These are phyloP conservation scores for Pleuronectes platessa DNA, from an alignment of 2,113 vertebrate species.

Conservation along the genomic window DNA sequence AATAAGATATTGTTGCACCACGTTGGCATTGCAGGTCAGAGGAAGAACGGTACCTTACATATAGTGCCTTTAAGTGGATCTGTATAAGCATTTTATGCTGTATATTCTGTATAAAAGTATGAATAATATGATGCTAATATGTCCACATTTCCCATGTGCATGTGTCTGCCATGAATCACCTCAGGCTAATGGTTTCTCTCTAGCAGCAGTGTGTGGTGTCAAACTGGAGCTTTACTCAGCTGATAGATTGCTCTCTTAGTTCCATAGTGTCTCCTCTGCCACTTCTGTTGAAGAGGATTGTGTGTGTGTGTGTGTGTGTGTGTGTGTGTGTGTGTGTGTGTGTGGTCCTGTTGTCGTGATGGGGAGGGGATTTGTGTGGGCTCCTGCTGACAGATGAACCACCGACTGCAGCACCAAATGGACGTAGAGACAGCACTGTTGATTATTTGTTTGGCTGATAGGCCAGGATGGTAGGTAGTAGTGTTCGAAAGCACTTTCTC, in stretches of 20 bases:
- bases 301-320: conserved; percentile 24
- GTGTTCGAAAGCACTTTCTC: neutral
- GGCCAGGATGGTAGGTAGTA: neutral
- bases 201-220: conserved; percentile 38
- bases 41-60: too few species aligned
- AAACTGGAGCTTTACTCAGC: conserved; percentile 61
- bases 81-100: too few species aligned
- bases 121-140: neutral
- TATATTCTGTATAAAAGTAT: neutral
- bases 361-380: neutral
- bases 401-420: conserved; percentile 50
- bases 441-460: conserved; percentile 21
- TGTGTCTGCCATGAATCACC: neutral
- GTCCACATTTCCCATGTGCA: neutral
- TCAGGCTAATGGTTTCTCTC: too few species aligned
- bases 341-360: neutral
- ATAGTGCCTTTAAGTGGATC: too few species aligned
- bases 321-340: conserved; percentile 10
- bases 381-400: conserved; percentile 74
- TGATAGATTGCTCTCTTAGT: conserved; percentile 80
- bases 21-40: too few species aligned
- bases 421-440: conserved; percentile 2
- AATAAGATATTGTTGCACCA: too few species aligned
- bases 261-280: conserved; percentile 75
- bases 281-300: neutral